Base-by-base conservation (phyloP, 2,113 vertebrate species). In the Eonycteris spelaea region DNA sequence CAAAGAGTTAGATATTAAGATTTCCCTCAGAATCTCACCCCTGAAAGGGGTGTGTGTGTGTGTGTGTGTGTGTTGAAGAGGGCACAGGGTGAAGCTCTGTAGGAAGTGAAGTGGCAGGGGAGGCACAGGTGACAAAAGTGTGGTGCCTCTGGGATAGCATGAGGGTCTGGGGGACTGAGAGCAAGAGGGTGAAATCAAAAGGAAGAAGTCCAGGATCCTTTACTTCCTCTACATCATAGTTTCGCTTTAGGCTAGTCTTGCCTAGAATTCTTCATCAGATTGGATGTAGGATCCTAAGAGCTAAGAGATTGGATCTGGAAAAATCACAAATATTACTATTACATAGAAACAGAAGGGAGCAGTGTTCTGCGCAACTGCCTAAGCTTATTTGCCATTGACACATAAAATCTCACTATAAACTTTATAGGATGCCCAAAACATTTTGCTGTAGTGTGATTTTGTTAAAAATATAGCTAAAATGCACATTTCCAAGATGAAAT, bases 1-100 rank as follows among this genome's bases (percentile, higher is more conserved):
- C 28, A 75, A 91, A 83, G 91, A 94, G 28, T 48, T 92, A 79
- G 40, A n/a, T n/a, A 48, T 75, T 61, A 74, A 90, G 78, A 63
- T 84, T 24, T 55, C 8, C 40, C 21, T 74, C 45, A 59, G 74
- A 77, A n/a, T 73, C 12, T 74, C 74, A 84, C 16, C 53, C 16
- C 21, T 35, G n/a, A 53, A 40, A 28, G 6, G 6, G 26, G n/a
- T 61, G 24, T 18, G n/a, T 30, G 22, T 67, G 18, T 12, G 7
- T 0, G 0, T 19, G 2, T 1, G 1, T 12, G 3, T 67, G 63
- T 48, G 3, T 4, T 3, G n/a, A n/a, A 33, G 19, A 30, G 43
- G 28, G 7, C 2, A 35, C 55, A 21, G 24, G 3, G 28, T 9
- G 7, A 43, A 1, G 5, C 21, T 19, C 22, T 2, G 0, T 38